phyloP scores from a whole-genome alignment of 2,113 vertebrate species.

The Brachyhypopomus gauderio region DNA sequence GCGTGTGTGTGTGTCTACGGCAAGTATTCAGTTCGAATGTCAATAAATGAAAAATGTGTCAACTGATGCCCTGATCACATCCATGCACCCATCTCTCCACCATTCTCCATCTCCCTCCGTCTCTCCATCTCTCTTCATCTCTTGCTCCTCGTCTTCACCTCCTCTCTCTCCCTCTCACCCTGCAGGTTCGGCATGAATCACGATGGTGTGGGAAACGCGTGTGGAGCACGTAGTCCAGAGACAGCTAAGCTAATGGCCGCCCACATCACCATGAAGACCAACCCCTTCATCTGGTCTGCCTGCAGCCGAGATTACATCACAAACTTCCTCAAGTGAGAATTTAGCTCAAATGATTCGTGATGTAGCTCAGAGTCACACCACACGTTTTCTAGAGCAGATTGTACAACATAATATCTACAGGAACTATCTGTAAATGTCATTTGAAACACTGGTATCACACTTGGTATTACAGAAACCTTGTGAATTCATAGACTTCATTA shows the following conservation, averaged over 20 bases:
- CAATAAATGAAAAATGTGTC: neutral
- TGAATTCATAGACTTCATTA: neutral
- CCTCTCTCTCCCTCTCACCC: neutral
- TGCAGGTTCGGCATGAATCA: constrained; percentile 98
- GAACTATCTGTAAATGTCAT: neutral
- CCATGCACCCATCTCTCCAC: constrained; percentile 12
- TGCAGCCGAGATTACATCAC: constrained; percentile 99
- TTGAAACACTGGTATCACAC: constrained; percentile 9
- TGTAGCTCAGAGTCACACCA: neutral
- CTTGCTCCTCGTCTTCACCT: neutral
- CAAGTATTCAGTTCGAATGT: neutral
- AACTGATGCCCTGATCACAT: no score
- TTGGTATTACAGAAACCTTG: neutral
- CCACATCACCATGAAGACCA: constrained; percentile 99
- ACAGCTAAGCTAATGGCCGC: constrained; percentile 98
- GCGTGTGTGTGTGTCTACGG: constrained; percentile 11
- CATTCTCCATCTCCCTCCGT: constrained; percentile 14
- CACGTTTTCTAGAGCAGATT: neutral
- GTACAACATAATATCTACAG: neutral
- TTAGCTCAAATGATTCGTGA: neutral
- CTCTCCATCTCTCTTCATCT: neutral
- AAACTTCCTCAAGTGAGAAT: constrained; percentile 95
- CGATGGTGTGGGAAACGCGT: constrained; percentile 92
- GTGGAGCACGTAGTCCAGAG: constrained; percentile 92
- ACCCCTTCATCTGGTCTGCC: constrained; percentile 95